Evolutionary conservation across 2,797 vertebrate species (phyloP).

Genomic region (Otolemur crassicaudatus): DNA sequence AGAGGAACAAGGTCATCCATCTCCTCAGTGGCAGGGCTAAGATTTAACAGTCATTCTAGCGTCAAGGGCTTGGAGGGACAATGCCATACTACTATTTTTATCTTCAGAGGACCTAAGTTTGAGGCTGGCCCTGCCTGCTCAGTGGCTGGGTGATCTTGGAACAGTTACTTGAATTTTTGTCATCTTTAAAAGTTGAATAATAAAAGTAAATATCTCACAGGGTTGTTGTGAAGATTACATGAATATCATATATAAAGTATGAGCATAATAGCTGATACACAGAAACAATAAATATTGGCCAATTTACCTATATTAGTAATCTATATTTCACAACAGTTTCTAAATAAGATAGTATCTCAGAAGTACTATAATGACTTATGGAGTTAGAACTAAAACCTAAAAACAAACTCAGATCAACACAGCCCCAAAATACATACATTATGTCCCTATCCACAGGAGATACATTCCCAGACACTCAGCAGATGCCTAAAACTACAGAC

Average conservation of each 20-base stretch:
- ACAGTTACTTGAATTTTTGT: slow-evolving; percentile 44
- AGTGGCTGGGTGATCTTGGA: background rate
- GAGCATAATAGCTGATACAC: background rate
- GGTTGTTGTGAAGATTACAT: slow-evolving; percentile 13
- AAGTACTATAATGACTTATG: background rate
- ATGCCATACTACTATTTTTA: background rate
- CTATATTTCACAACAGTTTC: background rate
- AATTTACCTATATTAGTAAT: background rate
- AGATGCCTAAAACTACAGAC: background rate
- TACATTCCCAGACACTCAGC: background rate
- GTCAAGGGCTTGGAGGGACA: background rate
- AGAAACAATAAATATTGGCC: background rate
- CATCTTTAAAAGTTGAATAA: slow-evolving; percentile 47
- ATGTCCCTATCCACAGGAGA: background rate
- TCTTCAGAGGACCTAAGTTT: background rate
- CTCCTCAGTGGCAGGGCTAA: background rate
- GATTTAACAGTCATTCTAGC: background rate
- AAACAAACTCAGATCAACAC: slow-evolving; percentile 13
- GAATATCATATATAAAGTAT: background rate
- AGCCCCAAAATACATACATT: background rate
- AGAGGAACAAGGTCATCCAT: background rate
- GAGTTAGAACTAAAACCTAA: slow-evolving; percentile 51
- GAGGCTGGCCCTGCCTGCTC: background rate
- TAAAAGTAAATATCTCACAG: slow-evolving; percentile 10
- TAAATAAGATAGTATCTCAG: slow-evolving; percentile 27